These are phyloP conservation scores for Drymonia ruficornis DNA, from an alignment of 2,888 invertebrate species.

Conservation along the genomic window DNA sequence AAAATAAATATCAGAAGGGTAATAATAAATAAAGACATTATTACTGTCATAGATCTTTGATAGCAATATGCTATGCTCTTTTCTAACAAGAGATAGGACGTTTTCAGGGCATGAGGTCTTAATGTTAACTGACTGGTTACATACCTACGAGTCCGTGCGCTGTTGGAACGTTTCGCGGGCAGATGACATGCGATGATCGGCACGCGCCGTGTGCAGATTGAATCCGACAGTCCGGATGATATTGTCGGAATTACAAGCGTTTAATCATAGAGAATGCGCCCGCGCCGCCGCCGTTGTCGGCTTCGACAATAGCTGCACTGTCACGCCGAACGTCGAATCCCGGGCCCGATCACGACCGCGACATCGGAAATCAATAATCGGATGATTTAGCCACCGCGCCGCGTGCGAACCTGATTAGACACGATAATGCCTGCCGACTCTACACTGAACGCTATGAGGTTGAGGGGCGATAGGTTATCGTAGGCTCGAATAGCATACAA, in stretches of 20 bases:
- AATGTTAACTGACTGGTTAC: slow-evolving; percentile 49
- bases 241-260: slow-evolving; percentile 83
- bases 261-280: slow-evolving; percentile 77
- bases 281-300: slow-evolving; percentile 60
- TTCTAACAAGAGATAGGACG: slow-evolving; percentile 34
- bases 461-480: slow-evolving; percentile 78
- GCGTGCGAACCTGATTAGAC: slow-evolving; percentile 84
- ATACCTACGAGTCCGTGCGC: slow-evolving; percentile 47
- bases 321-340: slow-evolving; percentile 76
- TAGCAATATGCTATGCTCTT: slow-evolving; percentile 37
- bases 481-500: slow-evolving; percentile 65
- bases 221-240: slow-evolving; percentile 75
- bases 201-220: slow-evolving; percentile 63
- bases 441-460: slow-evolving; percentile 57
- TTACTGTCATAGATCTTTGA: slow-evolving; percentile 34
- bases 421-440: slow-evolving; percentile 78
- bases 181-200: slow-evolving; percentile 62
- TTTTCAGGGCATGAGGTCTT: slow-evolving; percentile 53
- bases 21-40: slow-evolving; percentile 46
- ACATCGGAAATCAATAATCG: slow-evolving; percentile 85
- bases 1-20: slow-evolving; percentile 38
- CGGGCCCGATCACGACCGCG: slow-evolving; percentile 83
- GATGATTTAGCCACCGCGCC: slow-evolving; percentile 84
- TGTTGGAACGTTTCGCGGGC: slow-evolving; percentile 36
- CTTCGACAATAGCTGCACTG: slow-evolving; percentile 76